Evolutionary conservation across 2,797 vertebrate genomes (phyloP).

Genomic region (Threskiornis aethiopicus): DNA sequence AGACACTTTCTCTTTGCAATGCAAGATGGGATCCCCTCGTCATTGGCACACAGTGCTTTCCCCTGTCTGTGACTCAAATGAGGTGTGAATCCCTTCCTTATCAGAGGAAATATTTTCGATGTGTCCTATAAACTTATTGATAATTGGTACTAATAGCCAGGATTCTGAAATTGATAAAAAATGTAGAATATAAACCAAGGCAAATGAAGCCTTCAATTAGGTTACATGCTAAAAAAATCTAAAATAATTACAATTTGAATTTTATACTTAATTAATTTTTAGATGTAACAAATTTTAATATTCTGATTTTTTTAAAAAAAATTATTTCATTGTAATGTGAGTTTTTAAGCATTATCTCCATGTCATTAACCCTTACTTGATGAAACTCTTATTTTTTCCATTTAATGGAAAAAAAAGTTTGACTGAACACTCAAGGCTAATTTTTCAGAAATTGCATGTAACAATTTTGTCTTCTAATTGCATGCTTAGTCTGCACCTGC

Average conservation of each 20-base stretch:
- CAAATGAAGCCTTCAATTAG: neutral
- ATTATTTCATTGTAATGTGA: neutral
- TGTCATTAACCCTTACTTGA: neutral
- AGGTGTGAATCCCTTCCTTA: neutral
- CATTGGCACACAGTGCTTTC: neutral
- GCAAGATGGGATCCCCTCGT: neutral
- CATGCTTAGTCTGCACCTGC: neutral
- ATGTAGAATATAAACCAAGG: neutral
- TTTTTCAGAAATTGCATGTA: neutral
- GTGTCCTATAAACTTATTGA: neutral
- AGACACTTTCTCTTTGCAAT: neutral
- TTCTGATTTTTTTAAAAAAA: neutral
- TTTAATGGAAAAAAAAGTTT: neutral
- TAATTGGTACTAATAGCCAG: neutral
- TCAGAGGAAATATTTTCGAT: neutral
- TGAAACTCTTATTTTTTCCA: neutral
- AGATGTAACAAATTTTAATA: too few relatives aligned
- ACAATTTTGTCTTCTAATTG: neutral
- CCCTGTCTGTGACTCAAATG: neutral
- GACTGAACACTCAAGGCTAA: neutral
- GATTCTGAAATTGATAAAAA: neutral
- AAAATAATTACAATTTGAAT: neutral
- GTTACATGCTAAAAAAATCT: neutral
- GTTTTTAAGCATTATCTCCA: neutral
- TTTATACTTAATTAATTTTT: neutral